Evolutionary conservation across 2,797 vertebrate species (phyloP).

Genomic region (Rhinichthys osculus): DNA sequence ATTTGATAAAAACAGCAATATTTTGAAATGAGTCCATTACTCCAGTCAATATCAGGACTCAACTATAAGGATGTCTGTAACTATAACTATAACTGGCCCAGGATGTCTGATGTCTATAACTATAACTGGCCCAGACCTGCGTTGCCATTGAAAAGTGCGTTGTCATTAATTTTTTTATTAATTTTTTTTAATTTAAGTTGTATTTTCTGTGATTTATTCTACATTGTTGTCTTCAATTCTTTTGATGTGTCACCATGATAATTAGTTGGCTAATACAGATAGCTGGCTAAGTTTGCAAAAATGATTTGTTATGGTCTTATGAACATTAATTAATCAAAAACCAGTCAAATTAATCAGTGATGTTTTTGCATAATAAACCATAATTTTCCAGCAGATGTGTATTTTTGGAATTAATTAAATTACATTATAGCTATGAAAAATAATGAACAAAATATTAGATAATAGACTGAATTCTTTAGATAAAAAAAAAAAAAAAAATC

Average conservation of each 20-base stretch:
- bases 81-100: too few relatives aligned
- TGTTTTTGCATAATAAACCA: background rate
- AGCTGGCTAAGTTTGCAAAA: background rate
- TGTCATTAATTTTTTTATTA: background rate
- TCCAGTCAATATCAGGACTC: background rate
- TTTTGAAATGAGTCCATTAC: too few relatives aligned
- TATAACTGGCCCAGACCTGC: background rate
- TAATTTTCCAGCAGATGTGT: background rate
- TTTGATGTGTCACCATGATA: background rate
- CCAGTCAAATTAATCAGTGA: background rate
- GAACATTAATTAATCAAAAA: background rate
- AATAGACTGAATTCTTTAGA: background rate
- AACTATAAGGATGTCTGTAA: background rate
- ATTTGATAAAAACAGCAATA: background rate
- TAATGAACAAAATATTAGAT: too few relatives aligned
- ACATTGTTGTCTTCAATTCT: background rate
- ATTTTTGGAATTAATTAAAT: background rate
- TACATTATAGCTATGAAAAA: too few relatives aligned
- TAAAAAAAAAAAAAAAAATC: background rate
- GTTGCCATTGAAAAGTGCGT: background rate
- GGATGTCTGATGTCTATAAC: too few relatives aligned
- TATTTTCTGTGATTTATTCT: constrained; percentile 3
- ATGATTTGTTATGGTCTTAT: background rate
- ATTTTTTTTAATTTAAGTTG: too few relatives aligned
- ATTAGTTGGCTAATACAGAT: background rate